These are phyloP conservation scores for Hylaeus volcanicus DNA, from an alignment of 1,140 invertebrate species.

Conservation along the genomic window DNA sequence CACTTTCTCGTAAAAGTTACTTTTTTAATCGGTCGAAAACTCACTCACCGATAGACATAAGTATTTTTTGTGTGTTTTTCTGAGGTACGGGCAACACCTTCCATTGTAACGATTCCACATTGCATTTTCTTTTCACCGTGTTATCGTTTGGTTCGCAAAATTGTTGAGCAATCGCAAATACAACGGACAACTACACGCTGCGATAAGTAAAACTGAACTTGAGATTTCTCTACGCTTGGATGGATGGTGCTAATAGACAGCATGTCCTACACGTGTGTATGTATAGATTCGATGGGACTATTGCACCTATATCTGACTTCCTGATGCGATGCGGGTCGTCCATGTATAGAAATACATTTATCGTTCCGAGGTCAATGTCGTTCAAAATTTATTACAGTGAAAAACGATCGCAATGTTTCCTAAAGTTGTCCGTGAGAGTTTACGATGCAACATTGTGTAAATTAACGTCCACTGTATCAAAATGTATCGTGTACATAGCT, in stretches of 20 bases:
- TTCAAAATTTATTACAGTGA: neutral
- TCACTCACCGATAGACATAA: constrained; percentile 53
- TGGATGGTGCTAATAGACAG: constrained; percentile 30
- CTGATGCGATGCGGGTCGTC: neutral
- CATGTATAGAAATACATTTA: neutral
- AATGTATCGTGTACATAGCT: neutral
- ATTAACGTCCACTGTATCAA: neutral
- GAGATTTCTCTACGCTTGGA: neutral
- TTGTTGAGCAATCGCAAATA: neutral
- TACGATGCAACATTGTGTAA: neutral
- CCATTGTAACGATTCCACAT: constrained; percentile 44
- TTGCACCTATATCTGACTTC: neutral
- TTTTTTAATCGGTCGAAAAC: neutral
- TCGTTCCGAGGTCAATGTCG: neutral
- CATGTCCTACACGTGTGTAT: neutral
- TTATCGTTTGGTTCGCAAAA: neutral
- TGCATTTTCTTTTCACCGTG: constrained; percentile 12
- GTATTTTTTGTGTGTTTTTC: constrained; percentile 9
- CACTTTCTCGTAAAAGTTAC: neutral
- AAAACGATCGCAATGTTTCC: too few relatives aligned
- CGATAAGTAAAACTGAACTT: constrained; percentile 13
- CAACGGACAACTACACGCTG: neutral
- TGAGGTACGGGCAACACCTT: neutral
- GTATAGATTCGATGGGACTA: neutral
- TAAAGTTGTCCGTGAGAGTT: neutral